A percentile compares a stretch with the other conserved stretches of the same genome.
Evolutionary conservation across 2,888 invertebrate genomes (phyloP).

Genomic region (Teleogryllus oceanicus): DNA sequence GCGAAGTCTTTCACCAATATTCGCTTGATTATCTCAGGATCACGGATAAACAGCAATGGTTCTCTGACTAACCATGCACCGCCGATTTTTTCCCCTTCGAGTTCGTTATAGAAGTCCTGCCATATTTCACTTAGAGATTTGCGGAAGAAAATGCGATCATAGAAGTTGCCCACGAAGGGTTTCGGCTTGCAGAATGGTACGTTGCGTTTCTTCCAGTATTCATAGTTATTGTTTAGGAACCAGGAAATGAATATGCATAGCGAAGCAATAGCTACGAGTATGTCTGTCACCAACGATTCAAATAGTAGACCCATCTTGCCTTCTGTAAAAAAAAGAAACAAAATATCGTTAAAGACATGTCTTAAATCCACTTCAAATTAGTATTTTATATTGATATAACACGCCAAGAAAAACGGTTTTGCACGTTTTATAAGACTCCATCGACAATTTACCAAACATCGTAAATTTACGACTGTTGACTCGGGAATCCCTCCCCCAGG

Average conservation of each 20-base stretch:
- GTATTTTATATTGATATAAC: too few relatives aligned
- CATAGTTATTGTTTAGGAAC: constrained; percentile 25
- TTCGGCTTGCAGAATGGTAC: constrained; percentile 30
- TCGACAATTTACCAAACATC: too few relatives aligned
- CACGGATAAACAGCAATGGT: constrained; percentile 30
- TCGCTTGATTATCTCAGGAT: constrained; percentile 33
- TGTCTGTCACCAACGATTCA: too few relatives aligned
- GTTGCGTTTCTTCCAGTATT: constrained; percentile 35
- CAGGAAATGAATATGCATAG: constrained; percentile 23
- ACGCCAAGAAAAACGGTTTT: too few relatives aligned
- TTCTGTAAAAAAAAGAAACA: too few relatives aligned
- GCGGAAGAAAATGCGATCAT: constrained; percentile 27
- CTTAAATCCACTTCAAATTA: too few relatives aligned
- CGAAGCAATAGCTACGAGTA: background rate
- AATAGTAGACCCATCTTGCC: too few relatives aligned
- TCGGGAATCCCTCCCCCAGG: too few relatives aligned
- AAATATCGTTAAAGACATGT: too few relatives aligned
- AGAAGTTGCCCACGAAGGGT: constrained; percentile 33
- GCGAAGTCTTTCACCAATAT: constrained; percentile 33
- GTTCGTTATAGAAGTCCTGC: constrained; percentile 44
- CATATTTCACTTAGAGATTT: constrained; percentile 12
- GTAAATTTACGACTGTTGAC: too few relatives aligned
- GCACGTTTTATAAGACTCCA: too few relatives aligned
- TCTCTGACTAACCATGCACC: constrained; percentile 28
- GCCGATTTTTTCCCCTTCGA: constrained; percentile 39